These are phyloP conservation scores for Calameuta filiformis DNA, from an alignment of 2,888 invertebrate species.

Conservation along the genomic window DNA sequence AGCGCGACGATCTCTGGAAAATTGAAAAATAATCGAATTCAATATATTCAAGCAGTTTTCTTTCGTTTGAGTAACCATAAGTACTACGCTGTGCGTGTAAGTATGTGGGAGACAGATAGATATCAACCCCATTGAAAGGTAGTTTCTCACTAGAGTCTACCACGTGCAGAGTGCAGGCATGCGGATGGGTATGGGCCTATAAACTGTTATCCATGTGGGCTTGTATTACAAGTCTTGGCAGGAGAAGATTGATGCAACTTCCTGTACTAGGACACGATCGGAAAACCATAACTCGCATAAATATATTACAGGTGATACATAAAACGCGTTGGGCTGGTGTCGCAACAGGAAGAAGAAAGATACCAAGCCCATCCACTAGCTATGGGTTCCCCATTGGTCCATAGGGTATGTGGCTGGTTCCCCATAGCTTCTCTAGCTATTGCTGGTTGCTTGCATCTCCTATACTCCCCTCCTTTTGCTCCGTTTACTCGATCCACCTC, in stretches of 20 bases:
- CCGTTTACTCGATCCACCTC: background rate
- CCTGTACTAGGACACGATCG: constrained; percentile 37
- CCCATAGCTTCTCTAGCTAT: background rate
- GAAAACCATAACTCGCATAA: constrained; percentile 43
- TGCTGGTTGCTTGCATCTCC: background rate
- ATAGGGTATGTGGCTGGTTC: background rate
- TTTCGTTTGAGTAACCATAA: background rate
- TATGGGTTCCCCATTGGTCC: background rate
- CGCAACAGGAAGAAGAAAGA: background rate
- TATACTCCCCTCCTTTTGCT: background rate
- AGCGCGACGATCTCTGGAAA: background rate
- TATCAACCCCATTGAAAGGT: background rate
- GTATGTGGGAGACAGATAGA: background rate
- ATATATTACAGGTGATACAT: constrained; percentile 36
- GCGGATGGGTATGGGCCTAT: background rate
- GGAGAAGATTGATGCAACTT: constrained; percentile 38
- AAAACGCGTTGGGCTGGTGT: constrained; percentile 19
- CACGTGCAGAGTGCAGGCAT: background rate
- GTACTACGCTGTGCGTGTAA: background rate
- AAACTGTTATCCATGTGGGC: constrained; percentile 6
- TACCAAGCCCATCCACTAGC: background rate
- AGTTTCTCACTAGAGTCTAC: background rate
- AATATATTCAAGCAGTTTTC: background rate
- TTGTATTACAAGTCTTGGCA: constrained; percentile 10
- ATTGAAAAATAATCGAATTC: background rate